Base-by-base conservation (phyloP, 2,113 vertebrate species). In the Scolopax mira region DNA sequence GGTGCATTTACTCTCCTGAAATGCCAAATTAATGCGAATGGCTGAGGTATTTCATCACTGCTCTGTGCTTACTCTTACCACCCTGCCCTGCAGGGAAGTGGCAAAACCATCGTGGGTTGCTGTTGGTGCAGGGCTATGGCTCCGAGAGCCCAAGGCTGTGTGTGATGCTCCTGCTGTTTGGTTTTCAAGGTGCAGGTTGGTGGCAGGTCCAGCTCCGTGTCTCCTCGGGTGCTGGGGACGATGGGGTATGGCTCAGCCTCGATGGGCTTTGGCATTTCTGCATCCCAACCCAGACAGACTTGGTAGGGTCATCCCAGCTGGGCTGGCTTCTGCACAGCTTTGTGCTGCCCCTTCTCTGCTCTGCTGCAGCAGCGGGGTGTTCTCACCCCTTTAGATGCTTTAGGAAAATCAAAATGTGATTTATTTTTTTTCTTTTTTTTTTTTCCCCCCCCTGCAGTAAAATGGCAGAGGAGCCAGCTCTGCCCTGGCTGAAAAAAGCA, bases 151-250 rank as follows among this genome's bases (percentile, higher is more conserved):
- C 7, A 0, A 21, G 46, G 23, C 33, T 4, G 27, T 2, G 30
- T 0, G 1, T 5, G 77, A 3, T 42, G 77, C 89, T 75, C 1
- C 0, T 30, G 39, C 7, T 3, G 1, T 24, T 74, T 1, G 3
- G 30, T 33, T 77, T 57, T 18, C 2, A 17, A 31, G 0, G 11
- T 0, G 3, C 3, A 1, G 67, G 8, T 15, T 19, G 1, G 14
- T 35, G 55, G 71, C 39, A 52, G 72, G 30, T 83, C 79, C 70
- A 46, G 66, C 42, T 35, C 60, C 0, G 1, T 24, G 27, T 52
- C 41, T 48, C 28, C 41, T 72, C 12, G 1, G 5, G 51, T 5
- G n/a, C 51, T 39, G 44, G 61, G 42, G n/a, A 21, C 0, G 4
- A 4, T 0, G 3, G n/a, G 15, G 13, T 15, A 7, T 5, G 17